Evolutionary conservation across 2,797 vertebrate genomes (phyloP).

Genomic region (Anolis apletophallus): DNA sequence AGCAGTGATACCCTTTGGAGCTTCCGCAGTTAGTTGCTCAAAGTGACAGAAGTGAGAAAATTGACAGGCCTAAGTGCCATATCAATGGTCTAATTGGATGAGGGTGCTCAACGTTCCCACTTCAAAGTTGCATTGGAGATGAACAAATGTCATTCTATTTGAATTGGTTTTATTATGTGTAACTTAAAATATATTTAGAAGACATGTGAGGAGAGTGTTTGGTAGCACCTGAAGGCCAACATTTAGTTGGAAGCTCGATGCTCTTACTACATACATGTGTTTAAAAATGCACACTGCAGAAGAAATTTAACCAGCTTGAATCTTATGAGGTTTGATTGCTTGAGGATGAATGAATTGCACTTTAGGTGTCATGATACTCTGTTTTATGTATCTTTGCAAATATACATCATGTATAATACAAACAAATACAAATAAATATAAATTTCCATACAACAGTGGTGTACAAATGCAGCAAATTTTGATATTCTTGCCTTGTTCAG

Average conservation of each 20-base stretch:
- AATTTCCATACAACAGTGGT: neutral
- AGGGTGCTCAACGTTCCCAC: slow-evolving; percentile 57
- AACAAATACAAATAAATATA: neutral
- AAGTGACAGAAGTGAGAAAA: slow-evolving; percentile 60
- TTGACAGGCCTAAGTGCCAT: slow-evolving; percentile 54
- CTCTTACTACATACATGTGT: slow-evolving; percentile 7
- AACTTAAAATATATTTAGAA: slow-evolving; percentile 28
- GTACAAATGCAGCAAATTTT: neutral
- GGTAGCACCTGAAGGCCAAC: slow-evolving; percentile 47
- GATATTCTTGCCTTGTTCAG: neutral
- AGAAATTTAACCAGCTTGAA: slow-evolving; percentile 9
- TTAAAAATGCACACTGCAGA: neutral
- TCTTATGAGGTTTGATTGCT: neutral
- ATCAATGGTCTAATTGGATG: slow-evolving; percentile 71
- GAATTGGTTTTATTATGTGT: slow-evolving; percentile 6
- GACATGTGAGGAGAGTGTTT: slow-evolving; percentile 19
- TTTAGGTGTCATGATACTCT: slow-evolving; percentile 10
- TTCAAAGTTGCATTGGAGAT: slow-evolving; percentile 57
- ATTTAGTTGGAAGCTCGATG: slow-evolving; percentile 41
- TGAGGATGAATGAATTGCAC: neutral
- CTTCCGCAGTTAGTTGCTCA: slow-evolving; percentile 51
- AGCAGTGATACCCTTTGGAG: slow-evolving; percentile 70
- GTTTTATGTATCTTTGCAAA: neutral
- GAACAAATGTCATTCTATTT: slow-evolving; percentile 49
- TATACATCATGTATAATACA: neutral